Base-by-base conservation (phyloP, 2,888 invertebrate genomes). In the Parnassius glacialis region DNA sequence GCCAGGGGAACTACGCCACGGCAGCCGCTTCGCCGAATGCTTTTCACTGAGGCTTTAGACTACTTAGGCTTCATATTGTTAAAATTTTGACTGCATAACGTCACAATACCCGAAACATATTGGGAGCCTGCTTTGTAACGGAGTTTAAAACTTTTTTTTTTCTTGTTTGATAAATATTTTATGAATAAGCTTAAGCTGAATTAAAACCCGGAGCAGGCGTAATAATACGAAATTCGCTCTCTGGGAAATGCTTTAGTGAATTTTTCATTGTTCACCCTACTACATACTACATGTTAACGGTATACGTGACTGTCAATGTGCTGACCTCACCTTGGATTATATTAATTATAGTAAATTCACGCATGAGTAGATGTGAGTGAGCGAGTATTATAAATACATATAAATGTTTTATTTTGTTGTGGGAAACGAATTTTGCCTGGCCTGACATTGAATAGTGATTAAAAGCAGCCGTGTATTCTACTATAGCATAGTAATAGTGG, bases 261-360 rank as follows among this genome's bases (percentile, higher is more conserved):
- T 59, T 59, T 63, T 63, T 56, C 59, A 63, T 63, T 55, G 55
- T 52, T 45, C 59, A 42, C 63, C 42, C 47, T 52, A 56, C 55
- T 59, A 59, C 25, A 7, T 7, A 25, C 55, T 55, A 54, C 51
- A 56, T 52, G 51, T 59, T 62, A 62, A 62, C 58, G 54, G 58
- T 62, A 51, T 63, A 63, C 59, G 55, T 55, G 62, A 58, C 58
- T 3, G 53, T 58, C 58, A 44, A 43, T 25, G 25, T 42, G 34
- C 25, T 16, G 25, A 52, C 42, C 52, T 1, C 42, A 48, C 48
- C 44, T 34, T 58, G 62, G 54, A 59, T 59, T 56, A 63, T 59
- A 56, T 63, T 59, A 56, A 59, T 55, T 13, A 44, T 20, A 52
- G n/a, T 61, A 56, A 61, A 43, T 43, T 43, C 20, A 20, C 20